Evolutionary conservation across 2,888 invertebrate species (phyloP).

Genomic region (Drosophila niveifrons): DNA sequence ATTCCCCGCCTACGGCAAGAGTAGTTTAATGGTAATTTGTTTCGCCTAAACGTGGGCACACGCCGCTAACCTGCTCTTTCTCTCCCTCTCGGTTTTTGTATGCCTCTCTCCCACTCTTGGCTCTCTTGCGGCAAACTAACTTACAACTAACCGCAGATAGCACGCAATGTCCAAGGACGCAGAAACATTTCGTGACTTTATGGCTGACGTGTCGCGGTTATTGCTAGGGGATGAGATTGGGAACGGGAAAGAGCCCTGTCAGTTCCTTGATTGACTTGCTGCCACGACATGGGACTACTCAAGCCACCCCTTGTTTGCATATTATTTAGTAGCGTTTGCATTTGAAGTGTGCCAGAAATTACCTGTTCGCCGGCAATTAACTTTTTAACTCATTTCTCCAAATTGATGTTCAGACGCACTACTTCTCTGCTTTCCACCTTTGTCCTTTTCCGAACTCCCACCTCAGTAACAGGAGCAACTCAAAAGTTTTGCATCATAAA

Average conservation of each 20-base stretch:
- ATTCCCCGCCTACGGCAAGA: slow-evolving; percentile 4
- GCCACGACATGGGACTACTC: slow-evolving; percentile 2
- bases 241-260: slow-evolving; percentile 44
- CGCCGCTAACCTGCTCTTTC: slow-evolving; percentile 56
- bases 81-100: neutral
- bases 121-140: slow-evolving; percentile 49
- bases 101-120: neutral
- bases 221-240: neutral
- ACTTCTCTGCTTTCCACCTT: slow-evolving; percentile 34
- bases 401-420: slow-evolving; percentile 44
- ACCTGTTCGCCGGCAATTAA: slow-evolving; percentile 80
- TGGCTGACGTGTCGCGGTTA: slow-evolving; percentile 76
- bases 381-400: slow-evolving; percentile 74
- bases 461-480: neutral
- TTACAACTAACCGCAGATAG: slow-evolving; percentile 62
- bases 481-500: slow-evolving; percentile 71
- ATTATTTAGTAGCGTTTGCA: slow-evolving; percentile 78
- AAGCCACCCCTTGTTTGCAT: slow-evolving; percentile 78
- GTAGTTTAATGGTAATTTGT: slow-evolving; percentile 82
- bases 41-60: slow-evolving; percentile 84
- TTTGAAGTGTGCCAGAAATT: slow-evolving; percentile 80
- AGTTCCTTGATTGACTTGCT: slow-evolving; percentile 73
- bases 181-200: slow-evolving; percentile 76
- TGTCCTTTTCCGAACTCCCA: neutral
- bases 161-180: slow-evolving; percentile 70